phyloP scores from a whole-genome alignment of 2,113 vertebrate species.

The Anguilla rostrata region DNA sequence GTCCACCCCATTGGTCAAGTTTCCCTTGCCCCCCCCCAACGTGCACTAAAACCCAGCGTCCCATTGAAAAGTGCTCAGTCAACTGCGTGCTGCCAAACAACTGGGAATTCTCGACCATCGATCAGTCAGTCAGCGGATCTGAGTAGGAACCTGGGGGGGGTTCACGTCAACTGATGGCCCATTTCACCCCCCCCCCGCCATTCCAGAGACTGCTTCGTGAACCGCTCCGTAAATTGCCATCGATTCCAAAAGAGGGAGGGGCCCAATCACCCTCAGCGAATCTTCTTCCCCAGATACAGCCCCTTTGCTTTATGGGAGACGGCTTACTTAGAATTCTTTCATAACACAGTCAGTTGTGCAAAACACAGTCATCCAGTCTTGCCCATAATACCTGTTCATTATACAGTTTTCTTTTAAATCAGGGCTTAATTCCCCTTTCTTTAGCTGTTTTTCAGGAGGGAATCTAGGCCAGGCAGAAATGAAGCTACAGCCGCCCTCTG shows the following conservation, averaged over 20 bases:
- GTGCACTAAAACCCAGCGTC: neutral
- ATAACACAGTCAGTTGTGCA: neutral
- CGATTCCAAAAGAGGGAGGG: no score
- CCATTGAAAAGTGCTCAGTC: neutral
- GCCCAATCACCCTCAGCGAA: no score
- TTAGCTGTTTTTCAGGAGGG: neutral
- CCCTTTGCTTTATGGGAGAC: neutral
- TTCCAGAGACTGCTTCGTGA: constrained; percentile 46
- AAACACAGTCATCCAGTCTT: neutral
- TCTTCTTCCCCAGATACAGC: neutral
- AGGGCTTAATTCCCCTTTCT: neutral
- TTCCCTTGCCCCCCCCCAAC: neutral
- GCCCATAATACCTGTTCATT: neutral
- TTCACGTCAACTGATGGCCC: constrained; percentile 39
- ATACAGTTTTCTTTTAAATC: no score
- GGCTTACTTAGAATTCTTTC: neutral
- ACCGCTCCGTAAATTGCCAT: neutral
- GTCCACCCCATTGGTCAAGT: neutral
- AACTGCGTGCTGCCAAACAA: neutral
- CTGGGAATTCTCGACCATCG: constrained; percentile 33
- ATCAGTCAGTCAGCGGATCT: constrained; percentile 9
- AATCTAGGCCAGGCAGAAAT: neutral
- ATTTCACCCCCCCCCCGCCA: constrained; percentile 13
- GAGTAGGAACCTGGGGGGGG: constrained; percentile 6
- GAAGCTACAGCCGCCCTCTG: no score